Evolutionary conservation across 2,888 invertebrate species (phyloP).

Genomic region (Idaea biselata): DNA sequence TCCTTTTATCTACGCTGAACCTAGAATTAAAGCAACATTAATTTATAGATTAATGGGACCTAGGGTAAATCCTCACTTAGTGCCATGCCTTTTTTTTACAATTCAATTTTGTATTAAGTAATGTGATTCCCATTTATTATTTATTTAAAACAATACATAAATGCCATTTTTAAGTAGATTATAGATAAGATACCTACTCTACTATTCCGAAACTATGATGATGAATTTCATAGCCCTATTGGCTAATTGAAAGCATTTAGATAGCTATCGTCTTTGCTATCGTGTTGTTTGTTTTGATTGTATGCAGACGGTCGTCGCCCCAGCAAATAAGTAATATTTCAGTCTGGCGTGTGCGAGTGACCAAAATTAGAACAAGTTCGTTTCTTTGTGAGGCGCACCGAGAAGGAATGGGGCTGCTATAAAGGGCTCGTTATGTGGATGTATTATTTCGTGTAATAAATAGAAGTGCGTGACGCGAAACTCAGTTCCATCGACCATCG

Average conservation of each 20-base stretch:
- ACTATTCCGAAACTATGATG: not conserved
- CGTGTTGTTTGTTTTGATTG: slow-evolving; percentile 48
- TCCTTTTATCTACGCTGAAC: too few relatives aligned
- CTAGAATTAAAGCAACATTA: too few relatives aligned
- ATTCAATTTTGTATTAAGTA: too few relatives aligned
- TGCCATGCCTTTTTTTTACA: too few relatives aligned
- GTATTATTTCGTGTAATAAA: slow-evolving; percentile 56
- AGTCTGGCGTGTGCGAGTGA: slow-evolving; percentile 39
- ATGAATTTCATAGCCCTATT: slow-evolving; percentile 11
- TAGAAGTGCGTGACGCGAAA: slow-evolving; percentile 69
- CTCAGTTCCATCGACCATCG: slow-evolving; percentile 70
- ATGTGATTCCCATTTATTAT: too few relatives aligned
- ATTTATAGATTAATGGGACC: too few relatives aligned
- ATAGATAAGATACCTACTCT: too few relatives aligned
- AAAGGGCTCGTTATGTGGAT: slow-evolving; percentile 39
- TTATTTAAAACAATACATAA: too few relatives aligned
- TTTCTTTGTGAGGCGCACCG: slow-evolving; percentile 30
- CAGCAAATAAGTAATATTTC: slow-evolving; percentile 58
- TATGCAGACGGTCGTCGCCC: slow-evolving; percentile 56
- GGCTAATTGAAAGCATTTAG: slow-evolving; percentile 36
- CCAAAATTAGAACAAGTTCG: slow-evolving; percentile 57
- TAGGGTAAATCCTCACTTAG: too few relatives aligned
- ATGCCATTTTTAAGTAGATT: too few relatives aligned
- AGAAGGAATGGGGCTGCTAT: slow-evolving; percentile 25
- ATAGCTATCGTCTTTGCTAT: slow-evolving; percentile 24